Evolutionary conservation across 2,797 vertebrate species (phyloP).

Genomic region (Brachyrhaphis roseni): DNA sequence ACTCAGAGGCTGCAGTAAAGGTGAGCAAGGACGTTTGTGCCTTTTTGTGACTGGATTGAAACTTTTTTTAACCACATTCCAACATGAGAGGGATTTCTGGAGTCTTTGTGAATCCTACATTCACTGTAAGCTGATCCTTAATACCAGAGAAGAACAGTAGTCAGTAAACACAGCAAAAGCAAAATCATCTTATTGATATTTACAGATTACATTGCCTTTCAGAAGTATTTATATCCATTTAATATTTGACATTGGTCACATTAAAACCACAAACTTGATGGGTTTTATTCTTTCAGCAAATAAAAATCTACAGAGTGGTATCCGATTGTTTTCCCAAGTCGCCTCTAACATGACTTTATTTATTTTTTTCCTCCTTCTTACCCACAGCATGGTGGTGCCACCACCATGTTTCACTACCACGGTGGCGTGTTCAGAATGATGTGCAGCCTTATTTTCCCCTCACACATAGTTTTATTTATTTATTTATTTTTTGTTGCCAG

Average conservation of each 20-base stretch:
- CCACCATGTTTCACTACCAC: not conserved
- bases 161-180: not conserved
- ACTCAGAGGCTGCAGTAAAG: constrained; percentile 18
- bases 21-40: not conserved
- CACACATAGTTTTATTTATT: not conserved
- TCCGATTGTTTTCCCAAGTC: not conserved
- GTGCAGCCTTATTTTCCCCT: not conserved
- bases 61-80: constrained; percentile 28
- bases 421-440: not conserved
- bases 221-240: not conserved
- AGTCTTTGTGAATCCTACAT: constrained; percentile 17
- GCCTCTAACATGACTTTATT: not conserved
- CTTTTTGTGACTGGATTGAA: constrained; percentile 1
- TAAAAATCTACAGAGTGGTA: not conserved
- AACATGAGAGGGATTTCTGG: constrained; percentile 15
- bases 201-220: not conserved
- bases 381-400: not conserved
- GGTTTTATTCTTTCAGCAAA: not conserved
- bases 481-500: not conserved
- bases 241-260: not conserved
- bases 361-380: not conserved
- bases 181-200: constrained; percentile 2
- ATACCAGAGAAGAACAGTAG: constrained; percentile 8
- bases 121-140: not conserved
- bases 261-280: not conserved